Percentiles rank a stretch among this genome's conserved stretches.
Conservation (phyloP, 2,113 vertebrate species). For the Turnix velox region DNA sequence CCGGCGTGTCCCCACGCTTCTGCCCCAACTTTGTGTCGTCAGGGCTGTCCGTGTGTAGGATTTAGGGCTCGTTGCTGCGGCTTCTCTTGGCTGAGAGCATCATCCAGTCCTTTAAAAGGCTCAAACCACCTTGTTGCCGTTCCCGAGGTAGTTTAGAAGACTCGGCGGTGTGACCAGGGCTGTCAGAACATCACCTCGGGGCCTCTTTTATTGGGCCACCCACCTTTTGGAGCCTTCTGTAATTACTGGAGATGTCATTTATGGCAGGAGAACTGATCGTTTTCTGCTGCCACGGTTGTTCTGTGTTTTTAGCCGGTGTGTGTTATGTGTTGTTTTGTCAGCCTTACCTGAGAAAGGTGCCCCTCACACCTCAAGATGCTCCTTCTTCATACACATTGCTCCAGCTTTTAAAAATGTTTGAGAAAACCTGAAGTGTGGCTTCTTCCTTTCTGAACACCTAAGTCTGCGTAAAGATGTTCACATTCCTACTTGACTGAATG, state of each 20-base stretch:
- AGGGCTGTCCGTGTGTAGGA: neutral
- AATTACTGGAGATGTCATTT: slow-evolving; percentile 19
- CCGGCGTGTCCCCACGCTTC: neutral
- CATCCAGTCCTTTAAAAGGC: neutral
- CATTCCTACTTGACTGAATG: neutral
- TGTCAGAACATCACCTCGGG: slow-evolving; percentile 14
- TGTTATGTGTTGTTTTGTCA: neutral
- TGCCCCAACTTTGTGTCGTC: neutral
- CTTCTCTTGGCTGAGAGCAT: neutral
- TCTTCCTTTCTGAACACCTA: neutral
- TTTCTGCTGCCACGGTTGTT: neutral
- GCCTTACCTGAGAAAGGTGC: neutral
- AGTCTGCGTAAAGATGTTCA: neutral
- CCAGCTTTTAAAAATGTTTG: neutral
- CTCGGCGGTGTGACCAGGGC: neutral
- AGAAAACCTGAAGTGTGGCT: neutral
- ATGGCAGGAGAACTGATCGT: neutral
- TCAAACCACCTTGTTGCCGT: neutral
- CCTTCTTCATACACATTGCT: rapidly evolving
- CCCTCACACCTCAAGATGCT: neutral
- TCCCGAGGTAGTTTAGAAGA: neutral
- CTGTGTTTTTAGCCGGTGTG: neutral
- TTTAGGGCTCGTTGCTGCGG: neutral
- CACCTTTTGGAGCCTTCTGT: slow-evolving; percentile 3
- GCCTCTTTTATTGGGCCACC: slow-evolving; percentile 38